Percentiles rank a stretch among this genome's conserved stretches.
These are phyloP conservation scores for Erebia epiphron DNA, from an alignment of 2,888 invertebrate species.

Conservation along the genomic window DNA sequence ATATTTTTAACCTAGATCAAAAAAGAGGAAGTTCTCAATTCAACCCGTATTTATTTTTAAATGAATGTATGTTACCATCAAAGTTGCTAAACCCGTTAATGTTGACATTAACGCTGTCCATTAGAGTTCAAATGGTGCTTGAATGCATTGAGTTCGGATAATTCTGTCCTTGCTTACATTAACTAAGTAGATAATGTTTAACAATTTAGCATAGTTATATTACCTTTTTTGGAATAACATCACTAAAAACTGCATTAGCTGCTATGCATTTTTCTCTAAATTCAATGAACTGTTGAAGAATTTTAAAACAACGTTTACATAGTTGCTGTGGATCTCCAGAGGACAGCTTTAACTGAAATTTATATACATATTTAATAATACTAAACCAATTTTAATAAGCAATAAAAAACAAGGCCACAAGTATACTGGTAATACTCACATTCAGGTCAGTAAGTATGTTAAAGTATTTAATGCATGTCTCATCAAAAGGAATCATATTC, in stretches of 20 bases:
- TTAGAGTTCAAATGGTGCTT: too few species aligned
- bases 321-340: constrained; percentile 57
- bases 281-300: constrained; percentile 51
- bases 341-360: constrained; percentile 51
- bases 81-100: too few species aligned
- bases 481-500: constrained; percentile 50
- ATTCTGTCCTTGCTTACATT: too few species aligned
- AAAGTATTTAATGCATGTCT: constrained; percentile 52
- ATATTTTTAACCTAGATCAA: too few species aligned
- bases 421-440: constrained; percentile 48
- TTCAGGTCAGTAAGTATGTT: constrained; percentile 63
- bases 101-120: too few species aligned
- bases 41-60: too few species aligned
- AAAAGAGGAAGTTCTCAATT: too few species aligned
- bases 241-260: constrained; percentile 50
- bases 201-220: too few species aligned
- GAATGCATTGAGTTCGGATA: too few species aligned
- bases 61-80: too few species aligned
- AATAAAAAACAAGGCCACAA: too few species aligned
- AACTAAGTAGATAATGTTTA: too few species aligned
- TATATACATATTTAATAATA: background rate
- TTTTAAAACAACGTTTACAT: constrained; percentile 53
- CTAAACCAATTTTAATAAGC: background rate
- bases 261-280: constrained; percentile 59
- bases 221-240: constrained; percentile 40